These are phyloP conservation scores for Merodon equestris DNA, from an alignment of 2,888 invertebrate species.

Conservation along the genomic window DNA sequence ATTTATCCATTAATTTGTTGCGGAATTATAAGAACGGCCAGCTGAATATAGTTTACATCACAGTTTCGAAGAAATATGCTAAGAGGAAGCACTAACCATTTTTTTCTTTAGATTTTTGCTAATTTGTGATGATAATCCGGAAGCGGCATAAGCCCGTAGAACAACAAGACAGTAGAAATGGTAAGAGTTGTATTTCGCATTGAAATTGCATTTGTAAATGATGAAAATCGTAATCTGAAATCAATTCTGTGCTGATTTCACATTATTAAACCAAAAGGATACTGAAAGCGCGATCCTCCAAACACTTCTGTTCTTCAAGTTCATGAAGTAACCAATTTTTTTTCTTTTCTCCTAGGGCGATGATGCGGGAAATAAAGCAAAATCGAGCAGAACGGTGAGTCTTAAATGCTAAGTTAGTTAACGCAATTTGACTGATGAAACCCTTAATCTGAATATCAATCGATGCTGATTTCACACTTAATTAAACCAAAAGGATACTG, in stretches of 20 bases:
- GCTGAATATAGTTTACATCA: constrained; percentile 69
- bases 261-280: constrained; percentile 58
- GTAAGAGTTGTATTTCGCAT: no score
- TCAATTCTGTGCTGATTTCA: constrained; percentile 45
- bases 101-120: no score
- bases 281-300: constrained; percentile 24
- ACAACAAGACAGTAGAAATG: no score
- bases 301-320: neutral
- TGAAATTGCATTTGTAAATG: neutral
- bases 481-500: constrained; percentile 67
- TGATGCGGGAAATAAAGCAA: neutral
- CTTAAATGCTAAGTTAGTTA: neutral
- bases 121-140: no score
- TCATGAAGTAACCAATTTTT: neutral
- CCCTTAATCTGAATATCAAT: constrained; percentile 49
- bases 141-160: no score
- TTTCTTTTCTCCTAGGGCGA: neutral
- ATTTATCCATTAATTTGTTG: constrained; percentile 70
- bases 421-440: constrained; percentile 40
- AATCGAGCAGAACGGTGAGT: neutral
- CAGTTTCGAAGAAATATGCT: no score
- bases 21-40: constrained; percentile 77
- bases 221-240: constrained; percentile 47
- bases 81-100: no score
- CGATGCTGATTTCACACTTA: constrained; percentile 57